Percentiles rank a stretch among this genome's conserved stretches.
phyloP scores from a whole-genome alignment of 2,113 vertebrate species.

The Mus spicilegus region DNA sequence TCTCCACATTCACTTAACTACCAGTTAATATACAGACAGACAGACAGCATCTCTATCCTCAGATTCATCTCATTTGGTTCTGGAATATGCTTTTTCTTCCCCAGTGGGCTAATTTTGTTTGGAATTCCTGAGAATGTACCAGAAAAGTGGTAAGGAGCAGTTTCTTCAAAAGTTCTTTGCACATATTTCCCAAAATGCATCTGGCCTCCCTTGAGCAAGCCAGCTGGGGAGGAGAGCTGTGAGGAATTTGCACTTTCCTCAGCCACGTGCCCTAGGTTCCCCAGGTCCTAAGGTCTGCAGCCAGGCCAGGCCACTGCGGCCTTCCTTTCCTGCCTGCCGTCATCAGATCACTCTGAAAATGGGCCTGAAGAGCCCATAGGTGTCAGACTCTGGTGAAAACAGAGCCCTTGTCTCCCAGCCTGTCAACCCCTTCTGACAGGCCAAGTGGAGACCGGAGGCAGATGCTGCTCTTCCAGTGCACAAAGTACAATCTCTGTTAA shows the following conservation, averaged over 20 bases:
- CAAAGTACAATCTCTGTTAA: background rate
- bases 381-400: background rate
- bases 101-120: background rate
- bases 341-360: background rate
- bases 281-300: background rate
- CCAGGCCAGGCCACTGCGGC: background rate
- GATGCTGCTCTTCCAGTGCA: background rate
- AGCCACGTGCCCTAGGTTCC: background rate
- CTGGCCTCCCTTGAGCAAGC: background rate
- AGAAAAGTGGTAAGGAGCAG: background rate
- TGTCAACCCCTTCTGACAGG: background rate
- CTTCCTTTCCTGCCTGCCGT: background rate
- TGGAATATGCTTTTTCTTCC: background rate
- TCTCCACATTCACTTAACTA: background rate
- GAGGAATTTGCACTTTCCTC: background rate
- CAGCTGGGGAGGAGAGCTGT: background rate
- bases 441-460: slow-evolving; percentile 35
- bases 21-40: background rate
- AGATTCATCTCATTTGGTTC: background rate
- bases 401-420: background rate
- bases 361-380: background rate
- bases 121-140: background rate
- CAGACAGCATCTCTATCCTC: background rate
- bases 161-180: background rate
- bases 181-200: background rate